phyloP scores from a whole-genome alignment of 2,113 vertebrate species.

The Asarcornis scutulata region DNA sequence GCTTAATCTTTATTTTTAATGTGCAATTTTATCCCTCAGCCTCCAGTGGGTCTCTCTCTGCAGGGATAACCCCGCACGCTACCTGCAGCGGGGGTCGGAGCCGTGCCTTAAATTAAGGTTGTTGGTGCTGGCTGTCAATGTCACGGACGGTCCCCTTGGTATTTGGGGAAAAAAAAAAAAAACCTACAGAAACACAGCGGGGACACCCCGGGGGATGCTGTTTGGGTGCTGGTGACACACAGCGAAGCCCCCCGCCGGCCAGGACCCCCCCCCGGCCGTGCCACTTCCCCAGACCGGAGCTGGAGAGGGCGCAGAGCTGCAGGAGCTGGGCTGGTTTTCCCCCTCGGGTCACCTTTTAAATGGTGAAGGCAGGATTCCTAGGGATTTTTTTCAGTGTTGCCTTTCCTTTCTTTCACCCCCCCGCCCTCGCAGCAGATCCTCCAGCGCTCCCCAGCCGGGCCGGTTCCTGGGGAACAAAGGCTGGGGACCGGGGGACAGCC shows the following conservation, averaged over 20 bases:
- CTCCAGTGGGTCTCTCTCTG: background rate
- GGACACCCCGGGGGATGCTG: background rate
- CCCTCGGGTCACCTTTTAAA: background rate
- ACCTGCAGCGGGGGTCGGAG: background rate
- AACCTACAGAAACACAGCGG: background rate
- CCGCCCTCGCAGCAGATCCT: background rate
- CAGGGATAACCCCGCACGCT: background rate
- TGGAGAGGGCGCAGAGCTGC: background rate
- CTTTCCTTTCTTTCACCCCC: background rate
- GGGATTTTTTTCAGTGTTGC: background rate
- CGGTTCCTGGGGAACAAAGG: slow-evolving; percentile 31
- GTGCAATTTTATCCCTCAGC: background rate
- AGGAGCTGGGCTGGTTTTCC: background rate
- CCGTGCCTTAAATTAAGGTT: background rate
- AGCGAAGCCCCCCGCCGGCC: background rate
- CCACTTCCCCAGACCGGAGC: background rate
- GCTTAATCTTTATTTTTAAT: background rate
- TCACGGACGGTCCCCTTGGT: background rate
- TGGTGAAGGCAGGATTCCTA: background rate
- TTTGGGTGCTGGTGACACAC: background rate
- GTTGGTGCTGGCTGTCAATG: background rate
- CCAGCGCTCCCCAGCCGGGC: background rate
- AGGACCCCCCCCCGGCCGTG: background rate
- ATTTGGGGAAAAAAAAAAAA: background rate
- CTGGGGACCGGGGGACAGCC: slow-evolving; percentile 4